Evolutionary conservation across 2,888 invertebrate species (phyloP).

Genomic region (Nomada lathburiana): DNA sequence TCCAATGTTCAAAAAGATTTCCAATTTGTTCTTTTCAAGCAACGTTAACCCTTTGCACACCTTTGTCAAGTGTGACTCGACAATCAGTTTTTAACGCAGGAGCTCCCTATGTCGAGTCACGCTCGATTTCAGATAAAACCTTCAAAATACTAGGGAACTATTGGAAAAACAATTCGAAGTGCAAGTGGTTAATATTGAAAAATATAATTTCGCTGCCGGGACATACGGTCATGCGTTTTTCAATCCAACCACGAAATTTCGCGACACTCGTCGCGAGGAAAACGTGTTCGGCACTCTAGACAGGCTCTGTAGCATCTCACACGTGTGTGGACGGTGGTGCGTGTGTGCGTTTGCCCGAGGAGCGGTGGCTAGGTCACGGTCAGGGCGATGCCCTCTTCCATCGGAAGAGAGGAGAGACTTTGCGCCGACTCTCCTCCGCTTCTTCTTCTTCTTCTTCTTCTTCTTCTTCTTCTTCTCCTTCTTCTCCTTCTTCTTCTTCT

Average conservation of each 20-base stretch:
- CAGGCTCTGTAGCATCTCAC: conserved; percentile 23
- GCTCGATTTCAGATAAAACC: too few relatives aligned
- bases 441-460: conserved; percentile 46
- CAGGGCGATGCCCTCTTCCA: conserved; percentile 83
- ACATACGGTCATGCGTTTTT: background rate
- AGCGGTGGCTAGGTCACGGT: conserved; percentile 84
- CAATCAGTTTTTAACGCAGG: too few relatives aligned
- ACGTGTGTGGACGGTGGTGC: conserved; percentile 24
- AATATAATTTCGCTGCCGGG: too few relatives aligned
- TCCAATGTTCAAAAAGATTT: background rate
- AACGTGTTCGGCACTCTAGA: conserved; percentile 24
- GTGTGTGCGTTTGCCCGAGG: conserved; percentile 69
- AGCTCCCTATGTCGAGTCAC: too few relatives aligned
- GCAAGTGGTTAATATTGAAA: background rate
- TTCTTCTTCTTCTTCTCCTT: conserved; percentile 42
- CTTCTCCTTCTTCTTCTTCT: conserved; percentile 44
- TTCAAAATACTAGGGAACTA: too few relatives aligned
- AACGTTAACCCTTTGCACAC: background rate
- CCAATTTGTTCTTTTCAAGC: background rate
- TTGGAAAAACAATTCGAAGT: too few relatives aligned
- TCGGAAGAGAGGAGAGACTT: conserved; percentile 72
- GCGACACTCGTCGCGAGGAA: background rate
- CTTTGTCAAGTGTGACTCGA: background rate
- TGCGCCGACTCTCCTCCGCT: conserved; percentile 65
- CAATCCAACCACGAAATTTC: conserved; percentile 15